Evolutionary conservation across 2,113 vertebrate genomes (phyloP).

Genomic region (Plestiodon gilberti): DNA sequence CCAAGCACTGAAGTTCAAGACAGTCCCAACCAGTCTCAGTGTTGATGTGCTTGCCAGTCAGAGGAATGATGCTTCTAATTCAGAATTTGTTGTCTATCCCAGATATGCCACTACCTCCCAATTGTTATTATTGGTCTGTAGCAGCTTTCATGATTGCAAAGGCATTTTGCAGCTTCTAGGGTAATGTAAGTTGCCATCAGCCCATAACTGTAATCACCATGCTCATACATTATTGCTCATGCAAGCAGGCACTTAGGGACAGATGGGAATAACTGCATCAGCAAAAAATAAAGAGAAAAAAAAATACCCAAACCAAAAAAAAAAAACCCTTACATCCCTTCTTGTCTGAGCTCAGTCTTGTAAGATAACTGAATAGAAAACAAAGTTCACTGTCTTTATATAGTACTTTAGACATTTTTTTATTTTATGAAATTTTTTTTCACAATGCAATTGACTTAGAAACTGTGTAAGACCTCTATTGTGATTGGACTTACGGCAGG

Average conservation of each 20-base stretch:
- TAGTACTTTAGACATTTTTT: background rate
- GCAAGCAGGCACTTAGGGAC: background rate
- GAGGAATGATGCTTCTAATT: background rate
- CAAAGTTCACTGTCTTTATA: background rate
- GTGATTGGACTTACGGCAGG: no score
- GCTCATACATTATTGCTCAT: background rate
- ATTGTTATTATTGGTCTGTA: background rate
- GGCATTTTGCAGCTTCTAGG: background rate
- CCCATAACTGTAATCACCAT: background rate
- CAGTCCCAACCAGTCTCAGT: background rate
- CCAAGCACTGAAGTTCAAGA: background rate
- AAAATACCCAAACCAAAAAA: no score
- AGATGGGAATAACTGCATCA: background rate
- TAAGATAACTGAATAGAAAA: background rate
- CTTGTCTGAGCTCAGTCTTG: no score
- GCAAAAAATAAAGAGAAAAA: background rate
- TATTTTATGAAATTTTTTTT: background rate
- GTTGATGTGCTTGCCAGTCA: background rate
- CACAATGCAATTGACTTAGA: background rate
- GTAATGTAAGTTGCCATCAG: background rate
- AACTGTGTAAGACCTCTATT: background rate
- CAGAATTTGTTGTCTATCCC: background rate
- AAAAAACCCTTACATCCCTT: no score
- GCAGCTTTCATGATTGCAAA: background rate
- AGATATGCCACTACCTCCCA: background rate